These are phyloP conservation scores for Vandiemenella viatica DNA, from an alignment of 2,888 invertebrate genomes.

Conservation along the genomic window DNA sequence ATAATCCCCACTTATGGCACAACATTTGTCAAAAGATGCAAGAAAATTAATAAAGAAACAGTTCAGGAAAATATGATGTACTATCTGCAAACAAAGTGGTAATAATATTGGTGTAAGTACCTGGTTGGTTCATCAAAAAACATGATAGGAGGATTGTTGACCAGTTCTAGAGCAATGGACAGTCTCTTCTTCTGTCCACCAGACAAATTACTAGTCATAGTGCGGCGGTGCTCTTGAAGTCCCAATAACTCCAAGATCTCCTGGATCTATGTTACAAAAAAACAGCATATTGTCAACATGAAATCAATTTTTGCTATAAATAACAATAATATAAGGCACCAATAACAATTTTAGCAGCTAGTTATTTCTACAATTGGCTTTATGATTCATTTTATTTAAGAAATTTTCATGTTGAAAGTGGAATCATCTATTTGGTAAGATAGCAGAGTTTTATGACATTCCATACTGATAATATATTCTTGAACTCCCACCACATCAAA, in stretches of 20 bases:
- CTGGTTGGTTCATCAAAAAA: slow-evolving; percentile 93
- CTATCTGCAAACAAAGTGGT: neutral
- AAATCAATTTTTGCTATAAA: too few relatives aligned
- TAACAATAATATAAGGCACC: too few relatives aligned
- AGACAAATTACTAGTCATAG: slow-evolving; percentile 80
- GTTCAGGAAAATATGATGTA: neutral
- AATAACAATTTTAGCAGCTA: too few relatives aligned
- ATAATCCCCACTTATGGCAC: neutral
- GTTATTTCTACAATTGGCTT: too few relatives aligned
- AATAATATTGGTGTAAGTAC: slow-evolving; percentile 26
- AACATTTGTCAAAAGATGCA: neutral
- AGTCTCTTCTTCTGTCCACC: slow-evolving; percentile 92
- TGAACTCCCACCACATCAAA: too few relatives aligned
- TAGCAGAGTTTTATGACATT: too few relatives aligned
- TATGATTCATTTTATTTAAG: too few relatives aligned
- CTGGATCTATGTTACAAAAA: slow-evolving; percentile 50
- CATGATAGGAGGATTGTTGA: slow-evolving; percentile 94
- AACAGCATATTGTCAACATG: neutral
- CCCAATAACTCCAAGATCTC: slow-evolving; percentile 84
- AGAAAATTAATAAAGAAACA: too few relatives aligned
- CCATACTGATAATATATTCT: too few relatives aligned
- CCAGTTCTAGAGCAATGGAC: slow-evolving; percentile 84
- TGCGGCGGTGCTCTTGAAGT: slow-evolving; percentile 70
- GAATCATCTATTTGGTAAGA: too few relatives aligned
- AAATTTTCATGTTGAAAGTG: too few relatives aligned